Percentiles rank a stretch among this genome's conserved stretches.
phyloP scores from a whole-genome alignment of 2,888 invertebrate species.

The Cephus pygmeus region DNA sequence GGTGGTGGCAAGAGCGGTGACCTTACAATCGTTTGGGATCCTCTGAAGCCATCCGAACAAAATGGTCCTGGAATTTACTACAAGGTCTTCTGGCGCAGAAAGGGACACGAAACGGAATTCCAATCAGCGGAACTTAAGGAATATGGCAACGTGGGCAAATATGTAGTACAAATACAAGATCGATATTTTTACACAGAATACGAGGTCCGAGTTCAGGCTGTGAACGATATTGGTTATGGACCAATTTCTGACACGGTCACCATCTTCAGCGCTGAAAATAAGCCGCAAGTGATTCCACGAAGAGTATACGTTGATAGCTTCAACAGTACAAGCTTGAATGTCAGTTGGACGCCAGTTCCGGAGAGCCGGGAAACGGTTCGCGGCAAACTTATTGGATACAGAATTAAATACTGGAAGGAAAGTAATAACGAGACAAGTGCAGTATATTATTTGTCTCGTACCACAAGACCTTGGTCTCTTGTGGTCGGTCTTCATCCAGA shows the following conservation, averaged over 20 bases:
- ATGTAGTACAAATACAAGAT: conserved; percentile 80
- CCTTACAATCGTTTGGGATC: conserved; percentile 90
- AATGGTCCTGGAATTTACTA: conserved; percentile 92
- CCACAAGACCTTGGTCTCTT: conserved; percentile 85
- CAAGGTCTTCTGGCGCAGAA: conserved; percentile 87
- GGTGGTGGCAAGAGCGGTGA: conserved; percentile 97
- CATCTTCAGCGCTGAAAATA: conserved; percentile 89
- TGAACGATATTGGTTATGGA: conserved; percentile 84
- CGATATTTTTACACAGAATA: conserved; percentile 86
- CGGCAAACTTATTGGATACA: conserved; percentile 92
- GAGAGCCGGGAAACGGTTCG: conserved; percentile 85
- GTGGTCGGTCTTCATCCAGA: conserved; percentile 94
- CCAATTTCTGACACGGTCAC: conserved; percentile 81
- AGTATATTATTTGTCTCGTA: conserved; percentile 87
- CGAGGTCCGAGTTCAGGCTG: conserved; percentile 86
- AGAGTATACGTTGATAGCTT: conserved; percentile 81
- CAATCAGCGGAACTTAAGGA: conserved; percentile 78
- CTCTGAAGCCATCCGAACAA: conserved; percentile 81
- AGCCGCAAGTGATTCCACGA: conserved; percentile 92
- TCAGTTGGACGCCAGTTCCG: conserved; percentile 90
- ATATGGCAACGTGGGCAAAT: conserved; percentile 80
- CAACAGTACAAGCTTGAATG: conserved; percentile 93
- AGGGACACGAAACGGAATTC: conserved; percentile 79
- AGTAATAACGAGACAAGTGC: conserved; percentile 80
- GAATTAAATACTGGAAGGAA: conserved; percentile 93